These are phyloP conservation scores for Paracanthobrama guichenoti DNA, from an alignment of 2,113 vertebrate genomes.

Conservation along the genomic window DNA sequence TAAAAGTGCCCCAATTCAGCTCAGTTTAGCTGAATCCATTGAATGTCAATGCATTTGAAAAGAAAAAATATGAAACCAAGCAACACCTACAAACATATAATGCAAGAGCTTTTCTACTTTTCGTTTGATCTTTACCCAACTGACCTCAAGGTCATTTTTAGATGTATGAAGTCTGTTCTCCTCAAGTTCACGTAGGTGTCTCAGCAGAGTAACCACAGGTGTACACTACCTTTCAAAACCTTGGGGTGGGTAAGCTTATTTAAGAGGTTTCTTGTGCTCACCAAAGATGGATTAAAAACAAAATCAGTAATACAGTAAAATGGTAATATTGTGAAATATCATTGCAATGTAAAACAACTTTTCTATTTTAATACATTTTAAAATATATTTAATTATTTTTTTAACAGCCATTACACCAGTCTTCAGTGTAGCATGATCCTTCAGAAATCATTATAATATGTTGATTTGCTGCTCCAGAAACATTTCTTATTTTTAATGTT, in stretches of 20 bases:
- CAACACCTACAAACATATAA: neutral
- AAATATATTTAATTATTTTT: neutral
- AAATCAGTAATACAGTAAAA: neutral
- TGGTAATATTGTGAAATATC: neutral
- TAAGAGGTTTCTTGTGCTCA: neutral
- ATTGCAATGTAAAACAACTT: neutral
- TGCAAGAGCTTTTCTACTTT: neutral
- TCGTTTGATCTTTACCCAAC: neutral
- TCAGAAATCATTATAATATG: neutral
- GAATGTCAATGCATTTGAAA: neutral
- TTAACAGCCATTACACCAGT: neutral
- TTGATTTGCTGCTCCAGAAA: neutral
- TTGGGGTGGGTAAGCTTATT: too few species aligned
- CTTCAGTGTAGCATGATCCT: neutral
- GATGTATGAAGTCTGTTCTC: neutral
- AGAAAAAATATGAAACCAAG: neutral
- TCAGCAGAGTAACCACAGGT: neutral
- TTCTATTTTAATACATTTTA: too few species aligned
- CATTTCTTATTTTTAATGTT: neutral
- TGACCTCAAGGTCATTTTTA: neutral
- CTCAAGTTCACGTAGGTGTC: neutral
- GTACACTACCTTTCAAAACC: neutral
- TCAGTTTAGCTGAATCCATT: neutral
- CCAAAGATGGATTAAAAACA: neutral
- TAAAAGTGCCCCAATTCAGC: neutral